A percentile compares a stretch with the other conserved stretches of the same genome.
These are phyloP conservation scores for Eucidaris tribuloides DNA, from an alignment of 35 echinoderm and acorn worm species.

Conservation along the genomic window DNA sequence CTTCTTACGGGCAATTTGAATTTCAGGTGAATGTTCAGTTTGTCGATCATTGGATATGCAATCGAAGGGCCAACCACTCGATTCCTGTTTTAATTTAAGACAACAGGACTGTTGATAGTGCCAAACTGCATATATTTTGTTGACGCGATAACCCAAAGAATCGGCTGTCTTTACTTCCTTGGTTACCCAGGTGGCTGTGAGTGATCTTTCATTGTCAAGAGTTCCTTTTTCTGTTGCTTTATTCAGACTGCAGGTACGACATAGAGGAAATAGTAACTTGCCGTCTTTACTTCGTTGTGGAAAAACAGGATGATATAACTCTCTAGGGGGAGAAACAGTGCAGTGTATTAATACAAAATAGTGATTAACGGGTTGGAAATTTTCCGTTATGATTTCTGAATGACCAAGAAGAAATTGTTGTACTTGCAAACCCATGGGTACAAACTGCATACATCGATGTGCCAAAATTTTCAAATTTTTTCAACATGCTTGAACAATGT, in stretches of 20 bases:
- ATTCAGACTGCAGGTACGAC: constrained; percentile 12
- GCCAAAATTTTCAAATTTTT: constrained; percentile 6
- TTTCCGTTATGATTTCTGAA: constrained; percentile 18
- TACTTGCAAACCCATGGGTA: no score
- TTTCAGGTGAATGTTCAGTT: no score
- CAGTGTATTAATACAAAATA: constrained; percentile 61
- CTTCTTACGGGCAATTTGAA: no score
- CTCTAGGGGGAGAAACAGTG: constrained; percentile 9
- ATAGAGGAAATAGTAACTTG: constrained; percentile 37
- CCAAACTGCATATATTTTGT: constrained; percentile 57
- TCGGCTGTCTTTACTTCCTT: constrained; percentile 51
- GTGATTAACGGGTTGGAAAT: constrained; percentile 17
- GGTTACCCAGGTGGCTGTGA: constrained; percentile 60
- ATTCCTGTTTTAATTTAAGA: constrained; percentile 58
- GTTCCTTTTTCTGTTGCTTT: background rate
- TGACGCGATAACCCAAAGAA: constrained; percentile 25
- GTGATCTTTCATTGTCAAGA: constrained; percentile 7
- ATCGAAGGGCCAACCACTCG: constrained; percentile 31
- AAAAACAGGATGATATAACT: constrained; percentile 35
- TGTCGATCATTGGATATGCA: no score
- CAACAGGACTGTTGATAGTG: constrained; percentile 58
- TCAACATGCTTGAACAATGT: constrained; percentile 13
- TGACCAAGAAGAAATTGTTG: background rate
- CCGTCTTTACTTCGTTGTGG: background rate
- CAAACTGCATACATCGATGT: constrained; percentile 28